Evolutionary conservation across 2,888 invertebrate species (phyloP), one percentile per base, ranked within the genome.

Genomic region (Deroplatys truncata): DNA sequence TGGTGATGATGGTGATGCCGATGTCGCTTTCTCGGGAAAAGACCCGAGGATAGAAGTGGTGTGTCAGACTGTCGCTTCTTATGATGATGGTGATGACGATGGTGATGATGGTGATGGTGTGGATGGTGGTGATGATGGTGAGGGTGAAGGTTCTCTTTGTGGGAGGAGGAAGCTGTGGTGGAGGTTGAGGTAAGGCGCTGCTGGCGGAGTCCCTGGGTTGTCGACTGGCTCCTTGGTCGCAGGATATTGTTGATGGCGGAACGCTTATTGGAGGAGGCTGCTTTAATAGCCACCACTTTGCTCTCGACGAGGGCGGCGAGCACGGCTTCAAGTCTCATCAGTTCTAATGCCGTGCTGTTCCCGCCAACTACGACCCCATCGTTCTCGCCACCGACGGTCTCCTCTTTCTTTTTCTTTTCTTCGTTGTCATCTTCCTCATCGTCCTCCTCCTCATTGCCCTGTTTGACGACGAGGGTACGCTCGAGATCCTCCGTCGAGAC

Each of bases 291-390:
- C 94, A 96, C 94, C 93, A 96, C 95, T 94, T 97, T 97, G 92
- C 95, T 95, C 93, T 96, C 96, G 91, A 97, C 96, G 91, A 96
- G 94, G 91, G 96, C 96, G 89, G 96, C 95, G 92, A 97, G 94
- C 91, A 96, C 96, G 88, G 96, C 96, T 93, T 97, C 96, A 92
- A 96, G 94, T 92, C 96, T 95, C 91, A 96, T 95, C 92, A 96
- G 95, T 92, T 95, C 94, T 92, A 94, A 92, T 91, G 93, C 93
- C 88, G 92, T 92, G 89, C 92, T 90, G 89, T 92, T 90, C 92
- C 94, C 94, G 90, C 93, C 92, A 91, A 31, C 49, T 84, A 82
- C 84, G 72, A 28, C 84, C 84, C 72, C 91, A 89, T 91, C 91
- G 49, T 88, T 84, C 84, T 84, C 88, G 85, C 84, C 85, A 86